Conservation (phyloP, 2,888 invertebrate species). For the Girardia tigrina region DNA sequence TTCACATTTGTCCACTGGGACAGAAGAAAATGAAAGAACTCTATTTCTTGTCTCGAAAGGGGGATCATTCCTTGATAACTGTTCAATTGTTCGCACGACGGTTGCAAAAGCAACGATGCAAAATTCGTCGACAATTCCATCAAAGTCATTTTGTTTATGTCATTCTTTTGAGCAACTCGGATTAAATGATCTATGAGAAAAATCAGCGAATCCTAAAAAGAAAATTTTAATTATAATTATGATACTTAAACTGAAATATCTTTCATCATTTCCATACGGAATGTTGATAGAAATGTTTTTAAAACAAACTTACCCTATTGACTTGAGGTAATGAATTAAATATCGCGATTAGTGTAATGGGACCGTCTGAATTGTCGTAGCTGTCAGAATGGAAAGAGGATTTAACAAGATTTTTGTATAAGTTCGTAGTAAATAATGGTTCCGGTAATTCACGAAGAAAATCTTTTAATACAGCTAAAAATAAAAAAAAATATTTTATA, state of each 20-base stretch:
- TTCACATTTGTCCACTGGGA: not conserved
- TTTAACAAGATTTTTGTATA: not conserved
- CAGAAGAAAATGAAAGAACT: not conserved
- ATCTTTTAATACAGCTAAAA: not conserved
- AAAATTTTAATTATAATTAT: too few relatives aligned
- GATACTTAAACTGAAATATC: too few relatives aligned
- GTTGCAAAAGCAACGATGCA: not conserved
- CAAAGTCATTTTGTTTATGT: not conserved
- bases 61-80: not conserved
- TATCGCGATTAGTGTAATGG: not conserved
- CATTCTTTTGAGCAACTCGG: constrained; percentile 17
- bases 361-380: not conserved
- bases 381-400: not conserved
- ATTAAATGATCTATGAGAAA: constrained; percentile 19
- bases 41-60: not conserved
- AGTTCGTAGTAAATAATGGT: not conserved
- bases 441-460: constrained; percentile 8
- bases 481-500: too few relatives aligned
- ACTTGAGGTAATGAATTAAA: constrained; percentile 8
- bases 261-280: too few relatives aligned
- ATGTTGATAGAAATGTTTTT: too few relatives aligned
- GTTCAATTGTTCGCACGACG: constrained; percentile 12
- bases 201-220: not conserved
- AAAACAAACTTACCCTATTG: not conserved
- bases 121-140: not conserved